Evolutionary conservation across 2,888 invertebrate genomes (phyloP), one percentile per base, ranked within the genome.

Genomic region (Willowsia nigromaculata): DNA sequence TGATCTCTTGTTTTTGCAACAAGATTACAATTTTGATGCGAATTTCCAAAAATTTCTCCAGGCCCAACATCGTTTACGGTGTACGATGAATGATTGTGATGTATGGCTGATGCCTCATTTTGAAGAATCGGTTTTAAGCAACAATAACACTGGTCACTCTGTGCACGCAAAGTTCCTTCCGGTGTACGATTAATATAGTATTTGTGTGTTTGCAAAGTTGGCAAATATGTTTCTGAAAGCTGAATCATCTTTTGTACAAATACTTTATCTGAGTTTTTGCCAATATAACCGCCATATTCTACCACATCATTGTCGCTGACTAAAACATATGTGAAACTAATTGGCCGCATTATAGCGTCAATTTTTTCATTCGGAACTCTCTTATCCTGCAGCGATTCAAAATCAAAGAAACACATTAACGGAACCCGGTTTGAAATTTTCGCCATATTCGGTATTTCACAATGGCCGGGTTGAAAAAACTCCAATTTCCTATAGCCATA

Each of bases 271-370:
- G 13, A 0, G 7, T 50, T 33, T 22, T 30, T 18, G 0, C 83
- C 83, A 6, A 18, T 3, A 18, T 50, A 83, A 15, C n/a, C 33
- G 1, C 83, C 83, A 33, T 53, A 83, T 68, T 83, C 83, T 22
- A 83, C 18, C 7, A 68, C 22, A 9, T 37, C 7, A 0, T 50
- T 15, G 0, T 68, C 68, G 22, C 13, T 18, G 0, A 25, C 43
- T 0, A 83, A 30, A 0, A 18, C 50, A 33, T 83, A 83, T 0
- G 68, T 22, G 53, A 83, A 83, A 5, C 43, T 43, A 27, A 25
- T 27, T 0, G 83, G 83, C 22, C 33, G 27, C 11, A 83, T 18
- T 1, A 68, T 6, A 13, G 47, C 68, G 1, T 83, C 83, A 0
- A 30, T 18, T 33, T 30, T 50, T 11, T 15, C 33, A 15, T 0